phyloP scores from a whole-genome alignment of 2,888 invertebrate genomes.

The Acleris literana region DNA sequence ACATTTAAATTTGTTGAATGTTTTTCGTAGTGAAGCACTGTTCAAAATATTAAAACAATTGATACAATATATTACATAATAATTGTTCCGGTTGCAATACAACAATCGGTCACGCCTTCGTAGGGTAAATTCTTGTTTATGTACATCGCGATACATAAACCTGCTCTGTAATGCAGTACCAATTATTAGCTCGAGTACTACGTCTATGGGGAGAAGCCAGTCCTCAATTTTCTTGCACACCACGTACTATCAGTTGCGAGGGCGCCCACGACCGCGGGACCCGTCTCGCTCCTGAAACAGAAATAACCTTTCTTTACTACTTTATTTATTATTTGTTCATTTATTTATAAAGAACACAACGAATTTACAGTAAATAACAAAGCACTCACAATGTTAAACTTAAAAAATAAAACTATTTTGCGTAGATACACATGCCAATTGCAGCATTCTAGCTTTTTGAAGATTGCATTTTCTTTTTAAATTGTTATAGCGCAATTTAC shows the following conservation, averaged over 20 bases:
- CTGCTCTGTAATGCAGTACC: slow-evolving; percentile 70
- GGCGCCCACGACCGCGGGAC: slow-evolving; percentile 76
- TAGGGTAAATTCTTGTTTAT: slow-evolving; percentile 57
- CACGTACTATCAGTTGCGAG: slow-evolving; percentile 70
- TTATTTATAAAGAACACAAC: no score
- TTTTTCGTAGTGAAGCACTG: slow-evolving; percentile 78
- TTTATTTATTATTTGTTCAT: no score
- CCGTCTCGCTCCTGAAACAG: slow-evolving; percentile 75
- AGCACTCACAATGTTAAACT: no score
- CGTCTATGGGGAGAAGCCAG: slow-evolving; percentile 83
- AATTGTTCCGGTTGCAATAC: slow-evolving; percentile 75
- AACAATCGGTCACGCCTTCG: slow-evolving; percentile 60
- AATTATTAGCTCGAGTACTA: slow-evolving; percentile 75
- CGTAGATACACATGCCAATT: no score
- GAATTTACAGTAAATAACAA: no score
- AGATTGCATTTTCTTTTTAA: no score
- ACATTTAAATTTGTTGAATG: slow-evolving; percentile 82
- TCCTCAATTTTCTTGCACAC: slow-evolving; percentile 68
- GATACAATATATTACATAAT: slow-evolving; percentile 75
- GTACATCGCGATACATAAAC: slow-evolving; percentile 59
- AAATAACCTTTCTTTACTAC: slow-evolving; percentile 18
- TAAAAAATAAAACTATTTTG: no score
- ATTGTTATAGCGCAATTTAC: no score
- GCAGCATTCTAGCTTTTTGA: no score
- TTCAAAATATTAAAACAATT: slow-evolving; percentile 70